A percentile compares a stretch with the other conserved stretches of the same genome.
Conservation (phyloP, 2,113 vertebrate genomes). For the Oxyruncus cristatus region DNA sequence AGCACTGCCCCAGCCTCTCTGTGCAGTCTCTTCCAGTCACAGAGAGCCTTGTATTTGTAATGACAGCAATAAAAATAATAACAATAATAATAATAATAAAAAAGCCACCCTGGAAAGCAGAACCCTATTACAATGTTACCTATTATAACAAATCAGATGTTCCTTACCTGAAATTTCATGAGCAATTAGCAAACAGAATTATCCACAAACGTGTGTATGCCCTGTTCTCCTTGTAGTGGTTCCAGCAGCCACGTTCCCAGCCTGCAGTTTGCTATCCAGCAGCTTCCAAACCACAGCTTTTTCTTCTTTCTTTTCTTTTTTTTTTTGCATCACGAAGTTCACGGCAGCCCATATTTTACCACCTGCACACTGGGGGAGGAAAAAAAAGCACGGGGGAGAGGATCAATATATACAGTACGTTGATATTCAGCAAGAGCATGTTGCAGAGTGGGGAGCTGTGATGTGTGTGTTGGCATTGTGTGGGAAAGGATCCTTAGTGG, state of each 20-base stretch:
- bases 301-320: background rate
- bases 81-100: background rate
- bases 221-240: background rate
- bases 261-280: slow-evolving; percentile 46
- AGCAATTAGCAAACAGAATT: background rate
- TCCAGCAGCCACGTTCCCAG: background rate
- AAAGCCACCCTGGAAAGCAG: background rate
- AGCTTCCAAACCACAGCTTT: slow-evolving; percentile 48
- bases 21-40: background rate
- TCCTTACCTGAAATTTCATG: background rate
- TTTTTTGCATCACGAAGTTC: slow-evolving; percentile 22
- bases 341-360: slow-evolving; percentile 73
- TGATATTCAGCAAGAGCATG: slow-evolving; percentile 69
- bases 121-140: background rate
- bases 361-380: slow-evolving; percentile 58
- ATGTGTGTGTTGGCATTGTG: slow-evolving; percentile 65
- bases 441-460: slow-evolving; percentile 64
- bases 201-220: background rate
- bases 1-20: background rate
- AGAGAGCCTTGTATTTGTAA: background rate
- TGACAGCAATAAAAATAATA: background rate
- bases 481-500: slow-evolving; percentile 59
- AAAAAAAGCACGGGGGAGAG: slow-evolving; percentile 43
- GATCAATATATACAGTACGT: slow-evolving; percentile 71
- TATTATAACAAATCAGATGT: background rate